Conservation (phyloP, 2,888 invertebrate species). For the Melikaiella ostensackeni region DNA sequence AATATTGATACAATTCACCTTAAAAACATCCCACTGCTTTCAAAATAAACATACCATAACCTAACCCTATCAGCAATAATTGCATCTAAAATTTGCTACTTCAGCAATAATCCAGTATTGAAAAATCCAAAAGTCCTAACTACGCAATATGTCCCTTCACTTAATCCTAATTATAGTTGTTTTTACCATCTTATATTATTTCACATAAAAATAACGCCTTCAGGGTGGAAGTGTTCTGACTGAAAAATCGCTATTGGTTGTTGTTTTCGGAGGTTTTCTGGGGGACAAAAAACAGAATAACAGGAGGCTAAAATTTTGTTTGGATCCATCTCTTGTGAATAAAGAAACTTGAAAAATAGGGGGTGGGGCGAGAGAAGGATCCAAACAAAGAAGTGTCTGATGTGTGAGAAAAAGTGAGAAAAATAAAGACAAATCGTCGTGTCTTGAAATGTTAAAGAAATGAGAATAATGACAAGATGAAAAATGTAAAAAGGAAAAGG, state of each 20-base stretch:
- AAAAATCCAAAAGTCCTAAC: not conserved
- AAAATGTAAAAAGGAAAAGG: conserved; percentile 33
- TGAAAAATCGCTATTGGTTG: not conserved
- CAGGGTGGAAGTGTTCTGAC: not conserved
- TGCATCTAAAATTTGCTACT: too few species aligned
- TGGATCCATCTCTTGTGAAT: conserved; percentile 2
- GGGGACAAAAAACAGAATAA: not conserved
- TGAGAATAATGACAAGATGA: conserved; percentile 43
- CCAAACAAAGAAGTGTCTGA: conserved; percentile 24
- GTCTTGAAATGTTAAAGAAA: conserved; percentile 25
- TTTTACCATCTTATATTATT: not conserved
- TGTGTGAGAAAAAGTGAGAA: conserved; percentile 12
- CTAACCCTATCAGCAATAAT: too few species aligned
- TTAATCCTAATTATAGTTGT: not conserved
- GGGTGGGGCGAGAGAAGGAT: conserved; percentile 1
- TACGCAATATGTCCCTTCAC: not conserved
- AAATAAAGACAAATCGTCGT: conserved; percentile 42
- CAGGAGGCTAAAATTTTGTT: not conserved
- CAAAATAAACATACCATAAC: too few species aligned
- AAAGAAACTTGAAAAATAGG: conserved; percentile 28
- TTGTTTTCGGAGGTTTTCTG: not conserved
- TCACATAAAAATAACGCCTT: not conserved
- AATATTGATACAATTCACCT: not conserved
- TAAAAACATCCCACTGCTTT: not conserved
- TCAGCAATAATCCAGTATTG: too few species aligned